These are phyloP conservation scores for Psittacula derbiana DNA, from an alignment of 2,797 vertebrate genomes.

Conservation along the genomic window DNA sequence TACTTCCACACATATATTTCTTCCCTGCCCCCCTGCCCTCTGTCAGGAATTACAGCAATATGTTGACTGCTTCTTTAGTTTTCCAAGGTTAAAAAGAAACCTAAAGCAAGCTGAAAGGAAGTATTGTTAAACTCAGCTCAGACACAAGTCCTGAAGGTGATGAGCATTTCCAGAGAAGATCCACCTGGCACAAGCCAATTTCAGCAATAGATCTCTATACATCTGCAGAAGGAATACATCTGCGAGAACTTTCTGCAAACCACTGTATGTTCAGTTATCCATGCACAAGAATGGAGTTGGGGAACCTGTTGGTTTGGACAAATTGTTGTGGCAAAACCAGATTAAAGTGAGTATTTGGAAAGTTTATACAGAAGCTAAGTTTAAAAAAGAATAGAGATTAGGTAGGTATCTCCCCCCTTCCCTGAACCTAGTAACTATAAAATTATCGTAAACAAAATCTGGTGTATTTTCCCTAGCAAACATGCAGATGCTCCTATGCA, in stretches of 20 bases:
- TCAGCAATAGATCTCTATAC: not conserved
- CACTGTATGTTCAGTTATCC: not conserved
- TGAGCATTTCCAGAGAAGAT: not conserved
- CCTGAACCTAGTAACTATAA: not conserved
- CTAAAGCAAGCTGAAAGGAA: not conserved
- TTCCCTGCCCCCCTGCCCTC: not conserved
- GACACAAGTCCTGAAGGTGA: not conserved
- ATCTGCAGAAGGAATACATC: not conserved
- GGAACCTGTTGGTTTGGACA: not conserved
- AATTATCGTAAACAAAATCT: constrained; percentile 54
- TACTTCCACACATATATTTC: rapidly evolving
- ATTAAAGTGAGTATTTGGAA: not conserved
- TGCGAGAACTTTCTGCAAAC: not conserved
- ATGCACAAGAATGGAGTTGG: not conserved
- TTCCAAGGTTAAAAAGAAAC: not conserved
- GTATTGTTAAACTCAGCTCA: not conserved
- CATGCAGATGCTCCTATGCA: constrained; percentile 26
- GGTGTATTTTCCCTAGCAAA: constrained; percentile 1
- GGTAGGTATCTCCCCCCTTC: not conserved
- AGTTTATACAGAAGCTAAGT: not conserved
- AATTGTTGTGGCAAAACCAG: not conserved
- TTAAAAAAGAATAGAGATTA: not conserved
- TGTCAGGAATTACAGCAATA: not conserved
- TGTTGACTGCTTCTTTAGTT: not conserved
- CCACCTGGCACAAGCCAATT: not conserved